Percentiles rank a stretch among this genome's conserved stretches.
phyloP scores from a whole-genome alignment of 2,888 invertebrate genomes.

The Lochmaea crataegi region DNA sequence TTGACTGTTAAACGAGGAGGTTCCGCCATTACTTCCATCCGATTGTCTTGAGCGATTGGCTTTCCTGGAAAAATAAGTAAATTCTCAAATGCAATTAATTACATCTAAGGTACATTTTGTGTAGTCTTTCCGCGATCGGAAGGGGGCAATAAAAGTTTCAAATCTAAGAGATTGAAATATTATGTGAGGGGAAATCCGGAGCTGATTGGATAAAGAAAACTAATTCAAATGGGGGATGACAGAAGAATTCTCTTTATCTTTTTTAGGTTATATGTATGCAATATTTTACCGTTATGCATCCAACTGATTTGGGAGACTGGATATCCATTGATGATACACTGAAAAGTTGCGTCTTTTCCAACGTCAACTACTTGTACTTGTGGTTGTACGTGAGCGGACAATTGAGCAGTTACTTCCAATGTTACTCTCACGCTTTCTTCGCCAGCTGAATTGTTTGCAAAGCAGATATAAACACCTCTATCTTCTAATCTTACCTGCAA shows the following conservation, averaged over 20 bases:
- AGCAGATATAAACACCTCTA: constrained; percentile 88
- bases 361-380: constrained; percentile 84
- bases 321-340: constrained; percentile 88
- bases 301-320: constrained; percentile 84
- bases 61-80: constrained; percentile 53
- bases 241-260: no score
- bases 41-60: constrained; percentile 63
- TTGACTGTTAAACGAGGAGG: constrained; percentile 67
- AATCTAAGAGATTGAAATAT: no score
- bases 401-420: constrained; percentile 82
- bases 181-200: no score
- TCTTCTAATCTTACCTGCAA: constrained; percentile 75
- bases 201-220: no score
- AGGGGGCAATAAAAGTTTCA: no score
- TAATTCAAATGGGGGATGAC: no score
- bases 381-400: constrained; percentile 84
- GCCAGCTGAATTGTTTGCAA: constrained; percentile 90
- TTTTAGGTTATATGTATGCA: no score
- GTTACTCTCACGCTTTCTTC: constrained; percentile 83
- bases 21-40: constrained; percentile 61
- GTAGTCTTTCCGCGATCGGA: no score
- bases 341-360: constrained; percentile 85
- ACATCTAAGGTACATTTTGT: no score
- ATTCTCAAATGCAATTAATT: background rate
- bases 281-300: constrained; percentile 76